Base-by-base conservation (phyloP, 2,113 vertebrate species). In the Sylvietta virens region DNA sequence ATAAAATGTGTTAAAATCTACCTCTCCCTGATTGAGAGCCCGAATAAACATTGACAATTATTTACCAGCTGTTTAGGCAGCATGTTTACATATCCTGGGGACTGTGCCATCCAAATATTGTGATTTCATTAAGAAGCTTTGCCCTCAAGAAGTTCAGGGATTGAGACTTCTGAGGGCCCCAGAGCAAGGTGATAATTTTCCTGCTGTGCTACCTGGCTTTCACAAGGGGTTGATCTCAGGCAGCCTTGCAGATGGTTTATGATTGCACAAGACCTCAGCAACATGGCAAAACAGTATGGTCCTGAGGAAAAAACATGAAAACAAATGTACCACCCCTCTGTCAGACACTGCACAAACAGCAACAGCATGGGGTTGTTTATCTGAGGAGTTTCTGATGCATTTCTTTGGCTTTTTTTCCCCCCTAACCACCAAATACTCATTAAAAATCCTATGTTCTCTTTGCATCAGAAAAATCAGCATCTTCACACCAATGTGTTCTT, bases 51-150 rank as follows among this genome's bases (percentile, higher is more conserved):
- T 11, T 81, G 91, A 53, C 89, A 91, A 94, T 88, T 93, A 95
- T 96, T 96, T 90, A 96, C 45, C 90, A 94, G 88, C 92, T 96
- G 92, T 91, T 95, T 96, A 88, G 90, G 79, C 67, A 90, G 79
- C 42, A 48, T 92, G 88, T 95, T 96, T 92, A 77, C 79, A 92
- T 62, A 88, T 90, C 90, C 84, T 90, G 66, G 66, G 79, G 94
- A 76, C 67, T 93, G 56, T 74, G 85, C 81, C 67, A 96, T 90
- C 84, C 85, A 95, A 93, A 96, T 92, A 94, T 85, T 96, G 76
- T 79, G 64, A 95, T 96, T 94, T 95, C 94, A 96, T 96, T 92
- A 93, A 86, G 79, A 54, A 94, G 60, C 82, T 95, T 92, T 94
- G 58, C 74, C 92, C 90, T 90, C 61, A 56, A 86, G 91, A 93